Conservation (phyloP, 2,113 vertebrate genomes). For the Benitochromis conjunctus region DNA sequence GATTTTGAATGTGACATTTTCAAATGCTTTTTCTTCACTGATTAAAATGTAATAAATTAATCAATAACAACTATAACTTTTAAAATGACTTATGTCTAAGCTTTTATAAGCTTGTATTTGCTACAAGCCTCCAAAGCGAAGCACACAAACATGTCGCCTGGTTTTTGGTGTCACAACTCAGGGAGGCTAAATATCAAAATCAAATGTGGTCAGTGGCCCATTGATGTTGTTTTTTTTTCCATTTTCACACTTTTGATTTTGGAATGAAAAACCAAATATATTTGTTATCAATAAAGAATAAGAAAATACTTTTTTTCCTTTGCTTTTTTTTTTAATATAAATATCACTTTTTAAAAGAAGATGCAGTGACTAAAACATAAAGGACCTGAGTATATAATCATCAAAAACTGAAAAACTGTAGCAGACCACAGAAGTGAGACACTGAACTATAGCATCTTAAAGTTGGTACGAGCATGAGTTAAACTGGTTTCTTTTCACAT, state of each 20-base stretch:
- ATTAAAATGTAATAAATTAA: not conserved
- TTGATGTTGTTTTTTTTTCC: not conserved
- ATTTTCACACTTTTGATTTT: not conserved
- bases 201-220: not conserved
- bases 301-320: not conserved
- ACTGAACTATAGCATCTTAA: not conserved
- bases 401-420: constrained; percentile 1
- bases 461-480: not conserved
- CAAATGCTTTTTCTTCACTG: not conserved
- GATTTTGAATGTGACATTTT: not conserved
- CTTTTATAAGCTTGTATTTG: not conserved
- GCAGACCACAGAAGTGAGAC: not conserved
- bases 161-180: not conserved
- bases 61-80: not conserved
- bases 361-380: not conserved
- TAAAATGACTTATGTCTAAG: not conserved
- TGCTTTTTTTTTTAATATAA: not conserved
- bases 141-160: not conserved
- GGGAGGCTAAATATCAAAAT: not conserved
- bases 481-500: not conserved
- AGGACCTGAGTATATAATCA: not conserved
- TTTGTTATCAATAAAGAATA: not conserved
- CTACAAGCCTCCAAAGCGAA: not conserved
- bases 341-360: not conserved
- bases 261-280: rapidly evolving